phyloP scores from a whole-genome alignment of 2,113 vertebrate genomes.

The Microcebus tavaratra region DNA sequence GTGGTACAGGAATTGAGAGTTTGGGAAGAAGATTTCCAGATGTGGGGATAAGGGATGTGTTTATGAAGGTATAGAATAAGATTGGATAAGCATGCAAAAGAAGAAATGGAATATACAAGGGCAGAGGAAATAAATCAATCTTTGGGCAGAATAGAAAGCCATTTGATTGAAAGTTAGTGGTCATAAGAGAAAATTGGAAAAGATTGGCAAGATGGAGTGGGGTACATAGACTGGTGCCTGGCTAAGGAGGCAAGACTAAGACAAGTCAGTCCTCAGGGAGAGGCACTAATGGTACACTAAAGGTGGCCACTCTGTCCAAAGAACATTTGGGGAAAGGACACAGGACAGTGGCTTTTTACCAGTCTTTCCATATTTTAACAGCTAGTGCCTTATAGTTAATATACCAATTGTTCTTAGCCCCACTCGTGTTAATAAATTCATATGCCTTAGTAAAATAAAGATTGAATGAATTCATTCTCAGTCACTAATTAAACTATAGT shows the following conservation, averaged over 20 bases:
- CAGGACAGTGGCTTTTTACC: too few relatives aligned
- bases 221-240: background rate
- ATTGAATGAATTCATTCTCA: background rate
- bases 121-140: background rate
- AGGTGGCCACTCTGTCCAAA: background rate
- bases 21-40: background rate
- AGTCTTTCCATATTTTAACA: background rate
- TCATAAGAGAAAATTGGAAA: background rate
- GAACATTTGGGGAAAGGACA: too few relatives aligned
- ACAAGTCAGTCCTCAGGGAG: background rate
- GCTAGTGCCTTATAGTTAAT: background rate
- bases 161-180: background rate
- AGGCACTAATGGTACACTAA: background rate
- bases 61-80: background rate
- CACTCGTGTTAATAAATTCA: background rate
- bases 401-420: background rate
- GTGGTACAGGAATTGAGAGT: too few relatives aligned
- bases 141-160: background rate
- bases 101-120: background rate
- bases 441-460: background rate
- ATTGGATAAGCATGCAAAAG: background rate
- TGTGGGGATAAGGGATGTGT: background rate
- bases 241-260: background rate
- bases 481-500: background rate
- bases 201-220: background rate